Evolutionary conservation across 2,888 invertebrate genomes (phyloP), one percentile per base, ranked within the genome.

Genomic region (Calephelis perditalis): DNA sequence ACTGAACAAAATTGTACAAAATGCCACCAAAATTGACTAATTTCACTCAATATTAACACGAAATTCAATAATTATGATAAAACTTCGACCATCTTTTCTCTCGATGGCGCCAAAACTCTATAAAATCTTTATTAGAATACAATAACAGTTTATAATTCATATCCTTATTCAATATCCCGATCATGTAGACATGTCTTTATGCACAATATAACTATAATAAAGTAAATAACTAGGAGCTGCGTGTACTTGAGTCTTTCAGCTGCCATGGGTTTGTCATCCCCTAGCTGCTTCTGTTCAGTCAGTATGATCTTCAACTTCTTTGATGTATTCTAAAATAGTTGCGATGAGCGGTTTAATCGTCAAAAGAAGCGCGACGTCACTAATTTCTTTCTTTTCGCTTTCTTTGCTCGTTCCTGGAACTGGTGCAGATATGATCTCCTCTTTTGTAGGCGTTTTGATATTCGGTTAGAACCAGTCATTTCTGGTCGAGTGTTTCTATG

Each of bases 301-400:
- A 57, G 43, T 12, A 26, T 57, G 37, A 10, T 57, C 57, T 40
- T 37, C 44, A 40, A 57, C 44, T 15, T 15, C 11, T 52, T 52
- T 52, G 49, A 57, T 57, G 44, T 57, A 57, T 57, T 57, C 57
- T 15, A 40, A 11, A 11, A 57, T 44, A 57, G 40, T 57, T 57
- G 9, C 40, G 57, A 57, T 44, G 9, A 57, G 3, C n/a, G 44
- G 45, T 57, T 57, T 43, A 11, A 57, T 57, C 40, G 57, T 57
- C n/a, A 56, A 49, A 5, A 49, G 49, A 7, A 49, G 49, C 49
- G 49, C 12, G 49, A 49, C 3, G 49, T 49, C 49, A 49, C 12
- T 3, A 52, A 52, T 52, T 52, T 52, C 49, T 52, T 12, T 52
- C 49, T 15, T 52, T 52, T 10, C 49, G 49, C 49, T 52, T 52